A percentile compares a stretch with the other conserved stretches of the same genome.
Conservation (phyloP, 2,888 invertebrate genomes). For the Agrochola litura region DNA sequence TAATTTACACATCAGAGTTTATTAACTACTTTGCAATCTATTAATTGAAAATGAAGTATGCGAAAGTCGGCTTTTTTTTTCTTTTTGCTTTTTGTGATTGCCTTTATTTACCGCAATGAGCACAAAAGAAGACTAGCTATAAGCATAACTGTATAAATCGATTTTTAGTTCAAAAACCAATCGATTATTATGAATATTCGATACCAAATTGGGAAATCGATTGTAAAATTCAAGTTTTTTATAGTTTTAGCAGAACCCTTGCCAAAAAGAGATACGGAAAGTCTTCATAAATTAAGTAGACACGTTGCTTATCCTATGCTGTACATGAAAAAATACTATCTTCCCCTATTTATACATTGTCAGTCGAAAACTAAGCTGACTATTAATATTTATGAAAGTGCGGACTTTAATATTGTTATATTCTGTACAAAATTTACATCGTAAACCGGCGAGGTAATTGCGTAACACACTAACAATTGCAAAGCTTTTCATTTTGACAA, state of each 20-base stretch:
- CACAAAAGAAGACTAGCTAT: conserved; percentile 15
- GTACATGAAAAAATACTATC: conserved; percentile 78
- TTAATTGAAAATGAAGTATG: background rate
- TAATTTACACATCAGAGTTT: background rate
- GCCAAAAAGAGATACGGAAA: conserved; percentile 44
- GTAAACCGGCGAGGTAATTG: background rate
- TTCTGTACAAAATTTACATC: conserved; percentile 64
- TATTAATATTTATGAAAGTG: conserved; percentile 14
- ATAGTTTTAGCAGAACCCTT: conserved; percentile 27
- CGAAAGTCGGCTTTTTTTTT: background rate
- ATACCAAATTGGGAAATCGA: background rate
- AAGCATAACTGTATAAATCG: background rate
- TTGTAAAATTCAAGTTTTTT: background rate
- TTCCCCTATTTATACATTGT: conserved; percentile 70
- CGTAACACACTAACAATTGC: background rate
- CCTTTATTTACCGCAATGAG: conserved; percentile 2
- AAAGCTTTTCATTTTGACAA: background rate
- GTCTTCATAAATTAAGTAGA: conserved; percentile 70
- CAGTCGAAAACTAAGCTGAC: conserved; percentile 70
- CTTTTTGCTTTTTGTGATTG: background rate
- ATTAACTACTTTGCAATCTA: background rate
- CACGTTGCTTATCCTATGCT: conserved; percentile 69
- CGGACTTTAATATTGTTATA: conserved; percentile 4
- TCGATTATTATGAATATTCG: background rate
- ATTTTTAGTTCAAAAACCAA: background rate